phyloP scores from a whole-genome alignment of 2,888 invertebrate species.

The Noctua comes region DNA sequence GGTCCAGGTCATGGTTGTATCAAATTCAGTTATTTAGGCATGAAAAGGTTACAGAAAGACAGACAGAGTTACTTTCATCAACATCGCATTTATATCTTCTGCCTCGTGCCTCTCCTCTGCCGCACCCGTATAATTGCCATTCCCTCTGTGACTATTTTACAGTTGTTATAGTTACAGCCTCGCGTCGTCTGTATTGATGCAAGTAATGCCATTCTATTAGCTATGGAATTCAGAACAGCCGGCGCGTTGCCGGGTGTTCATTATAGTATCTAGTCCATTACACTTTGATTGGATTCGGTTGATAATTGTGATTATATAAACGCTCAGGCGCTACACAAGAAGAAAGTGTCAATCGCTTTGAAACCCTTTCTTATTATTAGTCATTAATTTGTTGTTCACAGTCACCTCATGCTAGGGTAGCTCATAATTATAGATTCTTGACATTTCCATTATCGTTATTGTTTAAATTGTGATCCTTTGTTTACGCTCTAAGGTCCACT shows the following conservation, averaged over 20 bases:
- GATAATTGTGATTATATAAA: neutral
- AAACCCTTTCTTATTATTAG: neutral
- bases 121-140: neutral
- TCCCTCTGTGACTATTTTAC: neutral
- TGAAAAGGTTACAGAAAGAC: neutral
- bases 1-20: no score
- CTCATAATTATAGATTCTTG: no score
- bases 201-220: constrained; percentile 20
- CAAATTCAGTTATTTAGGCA: neutral
- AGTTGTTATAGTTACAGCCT: neutral
- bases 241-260: neutral
- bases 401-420: no score
- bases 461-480: neutral
- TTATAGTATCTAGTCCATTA: neutral
- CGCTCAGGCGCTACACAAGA: neutral
- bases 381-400: no score
- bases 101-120: neutral
- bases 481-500: neutral
- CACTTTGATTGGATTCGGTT: neutral
- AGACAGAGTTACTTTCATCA: neutral
- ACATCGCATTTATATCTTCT: neutral
- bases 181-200: neutral
- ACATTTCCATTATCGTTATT: neutral
- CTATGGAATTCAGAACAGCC: constrained; percentile 3
- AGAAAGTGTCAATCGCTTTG: neutral